Evolutionary conservation across 2,113 vertebrate species (phyloP).

Genomic region (Archilochus colubris): DNA sequence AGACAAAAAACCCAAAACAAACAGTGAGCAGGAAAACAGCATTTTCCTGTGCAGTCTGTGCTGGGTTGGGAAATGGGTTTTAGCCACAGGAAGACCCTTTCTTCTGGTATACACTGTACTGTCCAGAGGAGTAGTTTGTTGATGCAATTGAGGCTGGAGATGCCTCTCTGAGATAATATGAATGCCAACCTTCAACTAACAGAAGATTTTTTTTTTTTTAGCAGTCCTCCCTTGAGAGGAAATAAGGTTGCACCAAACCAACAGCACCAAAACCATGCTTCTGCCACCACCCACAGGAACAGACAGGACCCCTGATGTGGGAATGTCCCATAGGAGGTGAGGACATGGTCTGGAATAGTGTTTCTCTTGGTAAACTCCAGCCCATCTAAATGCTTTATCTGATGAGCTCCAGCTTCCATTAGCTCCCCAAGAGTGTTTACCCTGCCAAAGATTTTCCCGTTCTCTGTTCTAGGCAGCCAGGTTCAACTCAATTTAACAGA

Average conservation of each 20-base stretch:
- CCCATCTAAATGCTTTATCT: neutral
- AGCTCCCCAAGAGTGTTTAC: neutral
- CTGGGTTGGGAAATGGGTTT: neutral
- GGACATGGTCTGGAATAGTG: neutral
- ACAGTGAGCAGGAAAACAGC: fast-evolving
- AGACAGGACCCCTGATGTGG: neutral
- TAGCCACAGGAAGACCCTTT: neutral
- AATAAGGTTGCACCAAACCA: neutral
- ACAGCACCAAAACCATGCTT: neutral
- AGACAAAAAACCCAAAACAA: neutral
- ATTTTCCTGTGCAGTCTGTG: neutral
- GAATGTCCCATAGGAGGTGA: neutral
- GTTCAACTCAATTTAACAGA: neutral
- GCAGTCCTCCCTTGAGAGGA: fast-evolving
- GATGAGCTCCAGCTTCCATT: neutral
- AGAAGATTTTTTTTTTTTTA: neutral
- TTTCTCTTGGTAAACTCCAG: neutral
- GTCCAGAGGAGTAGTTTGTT: neutral
- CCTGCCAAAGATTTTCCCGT: neutral
- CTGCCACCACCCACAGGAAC: neutral
- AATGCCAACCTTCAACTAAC: neutral
- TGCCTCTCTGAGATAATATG: neutral
- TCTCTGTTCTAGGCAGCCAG: neutral
- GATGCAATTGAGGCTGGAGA: neutral
- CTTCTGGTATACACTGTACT: neutral